Percentiles rank a stretch among this genome's conserved stretches.
These are phyloP conservation scores for Rhodinocichla rosea DNA, from an alignment of 2,113 vertebrate species.

Conservation along the genomic window DNA sequence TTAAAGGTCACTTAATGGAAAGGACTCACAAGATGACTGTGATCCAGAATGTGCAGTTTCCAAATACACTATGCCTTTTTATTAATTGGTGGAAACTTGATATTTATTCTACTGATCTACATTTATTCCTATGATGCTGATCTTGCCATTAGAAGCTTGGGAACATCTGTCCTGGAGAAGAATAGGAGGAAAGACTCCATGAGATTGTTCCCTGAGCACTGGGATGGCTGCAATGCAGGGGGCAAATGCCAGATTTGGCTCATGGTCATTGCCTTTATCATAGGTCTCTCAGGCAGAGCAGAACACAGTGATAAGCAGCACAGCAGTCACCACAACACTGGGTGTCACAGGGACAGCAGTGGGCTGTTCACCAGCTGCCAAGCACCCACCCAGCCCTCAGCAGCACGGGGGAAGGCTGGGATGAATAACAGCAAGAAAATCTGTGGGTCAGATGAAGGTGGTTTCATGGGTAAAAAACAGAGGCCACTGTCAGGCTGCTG, in stretches of 20 bases:
- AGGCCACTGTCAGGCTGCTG: neutral
- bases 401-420: rapidly evolving
- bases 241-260: neutral
- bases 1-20: neutral
- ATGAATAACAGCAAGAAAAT: neutral
- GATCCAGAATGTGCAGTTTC: neutral
- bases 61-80: neutral
- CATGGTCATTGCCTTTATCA: neutral
- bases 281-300: neutral
- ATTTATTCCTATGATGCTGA: too few species aligned
- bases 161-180: neutral
- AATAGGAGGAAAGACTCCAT: neutral
- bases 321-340: neutral
- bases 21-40: neutral
- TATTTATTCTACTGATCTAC: neutral
- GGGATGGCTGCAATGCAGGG: neutral
- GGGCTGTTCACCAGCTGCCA: neutral
- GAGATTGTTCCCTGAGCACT: neutral
- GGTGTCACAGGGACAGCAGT: rapidly evolving
- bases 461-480: rapidly evolving
- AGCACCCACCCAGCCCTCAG: neutral
- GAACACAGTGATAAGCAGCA: neutral
- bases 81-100: neutral
- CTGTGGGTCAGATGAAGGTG: rapidly evolving
- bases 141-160: neutral